Evolutionary conservation across 2,797 vertebrate genomes (phyloP), one percentile per base, ranked within the genome.

Genomic region (Fistularia commersonii): DNA sequence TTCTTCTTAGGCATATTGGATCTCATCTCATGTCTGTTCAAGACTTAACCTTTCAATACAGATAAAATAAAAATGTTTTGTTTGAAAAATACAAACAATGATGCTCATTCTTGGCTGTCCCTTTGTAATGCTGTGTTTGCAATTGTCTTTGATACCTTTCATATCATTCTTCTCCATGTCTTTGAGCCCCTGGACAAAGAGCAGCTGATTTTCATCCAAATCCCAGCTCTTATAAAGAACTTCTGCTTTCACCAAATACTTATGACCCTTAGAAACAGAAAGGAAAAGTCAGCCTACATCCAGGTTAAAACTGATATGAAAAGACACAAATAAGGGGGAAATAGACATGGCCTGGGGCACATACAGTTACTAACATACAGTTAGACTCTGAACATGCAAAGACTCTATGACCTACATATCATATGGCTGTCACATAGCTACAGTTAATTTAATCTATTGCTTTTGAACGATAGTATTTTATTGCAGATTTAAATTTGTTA

Each of bases 161-260:
- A 46, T 82, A 62, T 93, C 88, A 38, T 74, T 88, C 80, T 88
- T 93, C 83, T 94, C 89, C 48, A 78, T 51, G 43, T 93, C 91
- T 83, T 77, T 92, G 37, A 95, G 85, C 11, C 69, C 74, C 45
- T 91, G 80, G 73, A 92, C 76, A 77, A 94, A 91, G 41, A 61
- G 61, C 66, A 79, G 32, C 52, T 95, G 86, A 52, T 76, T 90
- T 54, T 94, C 89, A 33, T 89, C 90, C 79, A 97, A 85, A 43
- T 85, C 55, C 95, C 94, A 98, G 69, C 90, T 97, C 49, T 90
- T 79, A 68, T 88, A 50, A 23, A 97, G 73, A 50, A 98, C 90
- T 52, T 90, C 67, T 11, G 90, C 92, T 77, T 94, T 89, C 76
- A 97, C 77, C 54, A 93, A 73, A 42, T 95, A 97, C 67, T 91